Evolutionary conservation across 1,140 invertebrate genomes (phyloP).

Genomic region (Diabrotica virgifera): DNA sequence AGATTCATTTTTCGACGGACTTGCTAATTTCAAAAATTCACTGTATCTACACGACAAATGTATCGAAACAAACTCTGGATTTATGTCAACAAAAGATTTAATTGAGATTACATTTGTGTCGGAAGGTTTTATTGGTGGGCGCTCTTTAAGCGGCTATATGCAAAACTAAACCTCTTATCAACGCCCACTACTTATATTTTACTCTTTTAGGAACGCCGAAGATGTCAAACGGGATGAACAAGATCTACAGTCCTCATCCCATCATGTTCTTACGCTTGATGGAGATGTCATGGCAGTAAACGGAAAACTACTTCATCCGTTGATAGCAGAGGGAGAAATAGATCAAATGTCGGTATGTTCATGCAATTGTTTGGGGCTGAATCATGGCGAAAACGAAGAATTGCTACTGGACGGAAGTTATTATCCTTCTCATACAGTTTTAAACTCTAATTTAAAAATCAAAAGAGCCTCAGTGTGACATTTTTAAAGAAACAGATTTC

Average conservation of each 20-base stretch:
- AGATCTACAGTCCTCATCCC: slow-evolving; percentile 69
- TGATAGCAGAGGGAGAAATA: slow-evolving; percentile 51
- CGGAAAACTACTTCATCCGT: slow-evolving; percentile 60
- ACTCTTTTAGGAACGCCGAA: slow-evolving; percentile 71
- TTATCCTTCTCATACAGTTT: slow-evolving; percentile 46
- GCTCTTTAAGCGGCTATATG: too few relatives aligned
- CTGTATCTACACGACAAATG: too few relatives aligned
- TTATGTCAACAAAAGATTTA: too few relatives aligned
- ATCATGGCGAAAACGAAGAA: slow-evolving; percentile 55
- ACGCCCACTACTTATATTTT: not conserved
- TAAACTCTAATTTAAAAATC: slow-evolving; percentile 37
- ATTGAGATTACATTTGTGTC: too few relatives aligned
- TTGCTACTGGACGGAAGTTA: slow-evolving; percentile 51
- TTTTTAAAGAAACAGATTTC: not conserved
- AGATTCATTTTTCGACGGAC: too few relatives aligned
- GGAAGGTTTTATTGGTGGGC: too few relatives aligned
- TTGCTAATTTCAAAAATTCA: too few relatives aligned
- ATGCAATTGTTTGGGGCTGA: slow-evolving; percentile 61
- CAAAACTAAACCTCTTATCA: too few relatives aligned
- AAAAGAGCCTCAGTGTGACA: slow-evolving; percentile 48
- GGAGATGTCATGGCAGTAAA: slow-evolving; percentile 77
- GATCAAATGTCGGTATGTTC: slow-evolving; percentile 70
- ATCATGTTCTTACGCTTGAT: slow-evolving; percentile 73
- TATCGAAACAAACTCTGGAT: too few relatives aligned
- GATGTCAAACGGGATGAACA: slow-evolving; percentile 84